Evolutionary conservation across 1,140 invertebrate species (phyloP).

Genomic region (Coelopa frigida): DNA sequence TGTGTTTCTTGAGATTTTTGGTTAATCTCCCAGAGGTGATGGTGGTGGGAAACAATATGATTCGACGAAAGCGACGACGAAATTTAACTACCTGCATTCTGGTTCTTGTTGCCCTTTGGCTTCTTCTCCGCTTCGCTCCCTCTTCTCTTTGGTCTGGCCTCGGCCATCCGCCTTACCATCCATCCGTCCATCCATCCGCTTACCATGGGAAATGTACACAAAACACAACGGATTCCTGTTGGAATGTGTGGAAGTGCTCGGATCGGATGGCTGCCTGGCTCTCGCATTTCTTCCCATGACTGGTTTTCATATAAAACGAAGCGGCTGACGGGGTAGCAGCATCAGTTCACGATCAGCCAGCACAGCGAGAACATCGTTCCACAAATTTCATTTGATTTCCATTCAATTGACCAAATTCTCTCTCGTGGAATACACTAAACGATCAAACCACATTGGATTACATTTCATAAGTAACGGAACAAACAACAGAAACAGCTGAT

Average conservation of each 20-base stretch:
- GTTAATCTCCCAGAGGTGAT: conserved; percentile 5
- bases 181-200: background rate
- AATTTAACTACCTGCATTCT: conserved; percentile 13
- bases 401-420: too few relatives aligned
- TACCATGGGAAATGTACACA: conserved; percentile 13
- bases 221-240: conserved; percentile 7
- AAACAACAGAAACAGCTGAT: conserved; percentile 7
- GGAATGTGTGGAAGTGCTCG: conserved; percentile 10
- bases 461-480: conserved; percentile 3
- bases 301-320: conserved; percentile 37
- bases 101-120: background rate
- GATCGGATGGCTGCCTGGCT: conserved; percentile 3
- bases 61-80: conserved; percentile 11
- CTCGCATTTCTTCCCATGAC: conserved; percentile 18
- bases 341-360: conserved; percentile 42
- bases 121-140: too few relatives aligned
- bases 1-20: conserved; percentile 1
- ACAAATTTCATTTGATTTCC: too few relatives aligned
- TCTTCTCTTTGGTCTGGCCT: too few relatives aligned
- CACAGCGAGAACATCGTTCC: conserved; percentile 33
- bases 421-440: too few relatives aligned
- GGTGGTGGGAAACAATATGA: conserved; percentile 10
- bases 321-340: conserved; percentile 35
- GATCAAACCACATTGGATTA: too few relatives aligned
- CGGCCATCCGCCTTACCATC: too few relatives aligned